Evolutionary conservation across 2,113 vertebrate species (phyloP).

Genomic region (Spilogale gracilis): DNA sequence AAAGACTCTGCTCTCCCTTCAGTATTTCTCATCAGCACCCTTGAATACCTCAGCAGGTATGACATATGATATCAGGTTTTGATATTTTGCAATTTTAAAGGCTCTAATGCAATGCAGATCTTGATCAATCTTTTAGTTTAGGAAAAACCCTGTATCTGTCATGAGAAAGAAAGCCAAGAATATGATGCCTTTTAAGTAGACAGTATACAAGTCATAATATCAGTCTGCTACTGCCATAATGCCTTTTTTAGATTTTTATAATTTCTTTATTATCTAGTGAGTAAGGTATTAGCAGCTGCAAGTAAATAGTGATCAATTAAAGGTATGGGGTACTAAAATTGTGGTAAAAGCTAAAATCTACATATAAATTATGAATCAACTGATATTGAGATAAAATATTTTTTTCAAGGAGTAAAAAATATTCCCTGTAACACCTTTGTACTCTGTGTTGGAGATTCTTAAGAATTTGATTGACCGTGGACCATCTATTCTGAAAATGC

Average conservation of each 20-base stretch:
- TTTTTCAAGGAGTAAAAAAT: background rate
- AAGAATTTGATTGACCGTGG: background rate
- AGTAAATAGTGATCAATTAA: background rate
- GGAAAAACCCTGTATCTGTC: background rate
- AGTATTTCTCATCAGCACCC: conserved; percentile 1
- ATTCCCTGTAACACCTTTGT: background rate
- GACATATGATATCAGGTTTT: background rate
- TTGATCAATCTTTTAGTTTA: conserved; percentile 31
- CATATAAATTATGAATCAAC: background rate
- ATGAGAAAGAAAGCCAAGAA: conserved; percentile 22
- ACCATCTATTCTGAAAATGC: background rate
- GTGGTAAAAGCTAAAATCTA: background rate
- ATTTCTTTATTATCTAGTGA: background rate
- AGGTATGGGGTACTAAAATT: background rate
- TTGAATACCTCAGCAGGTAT: conserved; percentile 32
- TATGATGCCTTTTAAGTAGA: background rate
- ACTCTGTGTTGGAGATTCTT: background rate
- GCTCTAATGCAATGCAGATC: background rate
- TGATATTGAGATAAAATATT: background rate
- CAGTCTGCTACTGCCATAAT: background rate
- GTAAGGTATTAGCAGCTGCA: background rate
- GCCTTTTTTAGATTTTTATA: background rate
- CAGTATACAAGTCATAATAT: background rate
- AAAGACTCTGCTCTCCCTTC: background rate
- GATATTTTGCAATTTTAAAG: conserved; percentile 15